Percentiles rank a stretch among this genome's conserved stretches.
Evolutionary conservation across 2,888 invertebrate species (phyloP).

Genomic region (Holacanthella duospinosa): DNA sequence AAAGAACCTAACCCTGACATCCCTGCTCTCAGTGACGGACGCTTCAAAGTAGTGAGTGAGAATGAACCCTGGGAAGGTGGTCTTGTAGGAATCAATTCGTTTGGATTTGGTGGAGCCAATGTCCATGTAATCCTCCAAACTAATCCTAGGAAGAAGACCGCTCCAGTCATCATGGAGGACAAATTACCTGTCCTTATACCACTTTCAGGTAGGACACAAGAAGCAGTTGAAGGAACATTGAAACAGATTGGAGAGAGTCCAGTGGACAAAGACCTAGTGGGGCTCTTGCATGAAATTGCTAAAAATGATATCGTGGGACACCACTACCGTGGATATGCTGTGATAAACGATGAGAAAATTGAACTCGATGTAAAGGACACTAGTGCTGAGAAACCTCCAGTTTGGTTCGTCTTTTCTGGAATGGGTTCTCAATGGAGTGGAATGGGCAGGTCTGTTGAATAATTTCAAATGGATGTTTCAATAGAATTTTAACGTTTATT

Average conservation of each 20-base stretch:
- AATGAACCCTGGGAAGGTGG: conserved; percentile 80
- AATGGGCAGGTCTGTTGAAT: conserved; percentile 15
- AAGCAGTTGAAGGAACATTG: conserved; percentile 44
- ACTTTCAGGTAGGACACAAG: conserved; percentile 76
- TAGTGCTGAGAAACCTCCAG: conserved; percentile 56
- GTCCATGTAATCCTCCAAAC: conserved; percentile 80
- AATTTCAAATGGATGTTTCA: background rate
- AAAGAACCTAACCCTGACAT: conserved; percentile 77
- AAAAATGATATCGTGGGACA: conserved; percentile 61
- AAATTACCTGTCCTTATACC: conserved; percentile 52
- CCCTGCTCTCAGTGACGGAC: conserved; percentile 77
- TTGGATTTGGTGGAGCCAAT: conserved; percentile 96
- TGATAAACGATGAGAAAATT: conserved; percentile 50
- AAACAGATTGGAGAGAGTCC: conserved; percentile 36
- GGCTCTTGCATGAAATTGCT: conserved; percentile 65
- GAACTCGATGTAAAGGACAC: conserved; percentile 36
- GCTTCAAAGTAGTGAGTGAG: conserved; percentile 77
- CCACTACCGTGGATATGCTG: conserved; percentile 66
- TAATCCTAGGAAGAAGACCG: conserved; percentile 52
- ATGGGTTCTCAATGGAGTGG: conserved; percentile 98
- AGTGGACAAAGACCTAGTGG: conserved; percentile 64
- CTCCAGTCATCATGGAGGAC: conserved; percentile 19
- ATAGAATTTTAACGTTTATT: background rate
- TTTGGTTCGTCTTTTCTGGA: conserved; percentile 94
- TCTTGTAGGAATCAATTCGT: conserved; percentile 86